Evolutionary conservation across 2,888 invertebrate species (phyloP).

Genomic region (Sipunculus nudus): DNA sequence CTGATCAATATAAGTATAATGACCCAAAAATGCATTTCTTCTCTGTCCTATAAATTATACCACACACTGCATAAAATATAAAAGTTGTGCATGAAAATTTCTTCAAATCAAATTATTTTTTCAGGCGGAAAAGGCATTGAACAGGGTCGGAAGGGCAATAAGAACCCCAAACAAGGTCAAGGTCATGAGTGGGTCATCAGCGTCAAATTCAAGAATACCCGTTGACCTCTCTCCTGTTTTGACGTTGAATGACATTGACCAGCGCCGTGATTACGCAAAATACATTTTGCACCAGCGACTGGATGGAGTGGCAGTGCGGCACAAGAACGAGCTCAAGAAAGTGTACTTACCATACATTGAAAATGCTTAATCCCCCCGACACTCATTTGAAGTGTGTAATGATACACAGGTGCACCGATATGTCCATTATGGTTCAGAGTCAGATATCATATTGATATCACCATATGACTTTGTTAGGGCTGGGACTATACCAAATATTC

Average conservation of each 20-base stretch:
- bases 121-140: slow-evolving; percentile 51
- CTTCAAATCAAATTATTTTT: too few species aligned
- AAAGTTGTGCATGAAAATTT: too few species aligned
- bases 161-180: slow-evolving; percentile 50
- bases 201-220: slow-evolving; percentile 46
- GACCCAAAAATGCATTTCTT: too few species aligned
- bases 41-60: too few species aligned
- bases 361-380: too few species aligned
- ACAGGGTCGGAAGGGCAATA: slow-evolving; percentile 44
- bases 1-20: too few species aligned
- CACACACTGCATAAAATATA: neutral
- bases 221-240: slow-evolving; percentile 41
- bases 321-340: slow-evolving; percentile 49
- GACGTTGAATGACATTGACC: slow-evolving; percentile 46
- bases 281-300: slow-evolving; percentile 53
- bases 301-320: slow-evolving; percentile 46
- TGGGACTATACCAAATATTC: too few species aligned
- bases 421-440: too few species aligned
- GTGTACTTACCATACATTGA: slow-evolving; percentile 54
- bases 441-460: too few species aligned
- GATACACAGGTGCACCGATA: too few species aligned
- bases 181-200: slow-evolving; percentile 48
- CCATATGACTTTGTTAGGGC: too few species aligned
- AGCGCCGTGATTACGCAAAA: slow-evolving; percentile 57
- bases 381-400: too few species aligned